Evolutionary conservation across 2,113 vertebrate genomes (phyloP), one percentile per base, ranked within the genome.

Genomic region (Epinephelus moara): DNA sequence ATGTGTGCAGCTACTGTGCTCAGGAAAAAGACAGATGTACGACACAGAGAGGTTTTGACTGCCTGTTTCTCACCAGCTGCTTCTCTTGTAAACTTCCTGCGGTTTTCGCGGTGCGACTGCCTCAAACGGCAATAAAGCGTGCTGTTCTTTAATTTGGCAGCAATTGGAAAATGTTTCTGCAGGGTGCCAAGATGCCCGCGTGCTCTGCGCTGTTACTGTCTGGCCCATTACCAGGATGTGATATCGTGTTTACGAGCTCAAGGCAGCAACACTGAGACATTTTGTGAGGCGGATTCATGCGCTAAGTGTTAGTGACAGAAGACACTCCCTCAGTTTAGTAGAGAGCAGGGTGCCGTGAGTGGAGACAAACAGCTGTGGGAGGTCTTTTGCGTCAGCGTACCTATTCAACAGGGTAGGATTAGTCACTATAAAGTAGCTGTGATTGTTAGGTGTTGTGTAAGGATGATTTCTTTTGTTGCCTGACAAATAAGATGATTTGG

Each of bases 21-120:
- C 60, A 60, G 63, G 70, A 74, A 59, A 53, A 33, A 85, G 53
- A 77, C 82, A 77, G 80, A 87, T 73, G 85, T 53, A 33, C 10
- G 37, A 53, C 69, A 33, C 75, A 14, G 70, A 18, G 62, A 75
- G 84, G 75, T 69, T 87, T 61, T 64, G 37, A 66, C 84, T 60
- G 84, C 82, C 62, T 80, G 70, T 71, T 86, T 86, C 57, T 80
- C 82, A 80, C 85, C 86, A 83, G 88, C 85, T 88, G 87, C 67
- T 82, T 77, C 67, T 75, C 82, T 84, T 85, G 86, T 92, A 78
- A 92, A 89, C 86, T 80, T 82, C 83, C 84, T 83, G 84, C 19
- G 40, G 90, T 85, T 88, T 80, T 76, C 21, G 56, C 25, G 66
- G 68, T 14, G 75, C 63, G 19, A 13, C 81, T 25, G 71, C 76